Evolutionary conservation across 2,888 invertebrate species (phyloP), one percentile per base, ranked within the genome.

Genomic region (Eumacrocentrus americanus): DNA sequence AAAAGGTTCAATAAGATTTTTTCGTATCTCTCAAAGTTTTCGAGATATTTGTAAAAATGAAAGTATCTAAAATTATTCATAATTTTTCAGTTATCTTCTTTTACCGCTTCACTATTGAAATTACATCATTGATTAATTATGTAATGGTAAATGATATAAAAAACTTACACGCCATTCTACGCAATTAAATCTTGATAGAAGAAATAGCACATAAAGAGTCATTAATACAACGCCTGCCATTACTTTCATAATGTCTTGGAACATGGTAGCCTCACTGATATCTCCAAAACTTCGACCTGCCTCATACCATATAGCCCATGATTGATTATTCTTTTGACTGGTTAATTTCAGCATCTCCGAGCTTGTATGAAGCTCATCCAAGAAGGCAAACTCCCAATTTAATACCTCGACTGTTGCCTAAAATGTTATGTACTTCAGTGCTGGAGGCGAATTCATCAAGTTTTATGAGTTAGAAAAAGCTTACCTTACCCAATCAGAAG

Each of bases 121-220:
- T n/a, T n/a, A n/a, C n/a, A n/a, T n/a, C n/a, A n/a, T n/a, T n/a
- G n/a, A 56, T 14, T 29, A 16, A 47, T 58, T 60, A 58, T 12
- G n/a, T 34, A 37, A 14, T 12, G 6, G n/a, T 50, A 52, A 14
- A 48, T 12, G 20, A 40, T 47, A 53, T 29, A 56, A 59, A 1
- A 29, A 47, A 58, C 56, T 58, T 53, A 51, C 44, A 16, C 58
- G 85, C 65, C 88, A 85, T 80, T 92, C 91, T 20, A 91, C 81
- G 84, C 89, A 87, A 77, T 91, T 91, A 75, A 84, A 89, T 73
- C 88, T 87, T 6, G 92, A 91, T 55, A 92, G 82, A 64, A 89
- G 89, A 66, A 89, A 79, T 66, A 88, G 84, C 40, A 93, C 88
- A 73, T 91, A 94, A 37, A 90, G 71, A 70, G 91, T 88, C 87